Evolutionary conservation across 2,888 invertebrate genomes (phyloP), one percentile per base, ranked within the genome.

Genomic region (Marasmarcha lunaedactyla): DNA sequence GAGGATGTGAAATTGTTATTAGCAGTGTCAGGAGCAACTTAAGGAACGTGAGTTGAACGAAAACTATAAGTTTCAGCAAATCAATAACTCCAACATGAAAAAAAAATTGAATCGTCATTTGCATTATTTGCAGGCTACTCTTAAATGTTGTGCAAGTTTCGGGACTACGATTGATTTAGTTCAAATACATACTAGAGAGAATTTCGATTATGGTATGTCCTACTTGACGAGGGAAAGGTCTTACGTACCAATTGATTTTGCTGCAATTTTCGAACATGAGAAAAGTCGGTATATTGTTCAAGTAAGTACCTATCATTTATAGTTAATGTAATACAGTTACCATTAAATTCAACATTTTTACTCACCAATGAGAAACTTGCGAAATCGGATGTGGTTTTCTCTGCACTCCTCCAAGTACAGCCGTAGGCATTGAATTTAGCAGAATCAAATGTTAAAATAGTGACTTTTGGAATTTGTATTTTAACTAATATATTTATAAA

Each of bases 1-100:
- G 36, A 0, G 71, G 70, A 1, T 67, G 68, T 35, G 42, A 59
- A 3, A 14, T 70, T 3, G 42, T 69, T 2, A 55, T 74, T 10
- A 57, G 59, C 37, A 59, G 60, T 26, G 48, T 57, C 0, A 54
- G 48, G 45, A 59, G 54, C 10, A 44, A 54, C 1, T 40, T 70
- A 0, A 72, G 61, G 52, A 52, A 62, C 36, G 76, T 73, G 61
- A 48, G 59, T 40, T 13, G 12, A 2, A 30, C 15, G 35, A 20
- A 33, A n/a, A 2, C 27, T 25, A 9, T 25, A 25, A 9, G 25
- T 6, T 25, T 9, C 25, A 25, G 5, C 9, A 25, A n/a, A n/a
- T n/a, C 25, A 5, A 25, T 6, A 25, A 25, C 9, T 25, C 25
- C 9, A 25, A 25, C 5, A 9, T 9, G 9, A 25, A 25, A 25